phyloP scores from a whole-genome alignment of 2,888 invertebrate species.

The Yponomeuta sedellus region DNA sequence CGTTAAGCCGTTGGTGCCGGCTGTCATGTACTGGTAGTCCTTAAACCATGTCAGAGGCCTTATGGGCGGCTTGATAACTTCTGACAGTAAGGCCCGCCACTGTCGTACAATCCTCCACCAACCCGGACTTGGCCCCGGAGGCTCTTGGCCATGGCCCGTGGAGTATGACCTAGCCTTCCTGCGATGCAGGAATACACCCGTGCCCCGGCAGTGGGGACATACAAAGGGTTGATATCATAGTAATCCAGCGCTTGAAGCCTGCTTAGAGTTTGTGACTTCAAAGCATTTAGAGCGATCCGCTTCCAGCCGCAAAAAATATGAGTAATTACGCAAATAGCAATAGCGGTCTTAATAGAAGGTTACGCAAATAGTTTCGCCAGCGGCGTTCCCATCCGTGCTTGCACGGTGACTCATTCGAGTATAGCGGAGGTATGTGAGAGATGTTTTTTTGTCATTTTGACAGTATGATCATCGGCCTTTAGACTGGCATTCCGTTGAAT shows the following conservation, averaged over 20 bases:
- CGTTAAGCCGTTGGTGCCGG: too few species aligned
- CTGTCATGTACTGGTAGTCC: too few species aligned
- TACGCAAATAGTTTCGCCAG: conserved; percentile 10
- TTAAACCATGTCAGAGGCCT: too few species aligned
- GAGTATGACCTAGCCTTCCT: too few species aligned
- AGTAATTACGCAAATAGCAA: conserved; percentile 30
- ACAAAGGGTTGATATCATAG: too few species aligned
- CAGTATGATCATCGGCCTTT: neutral
- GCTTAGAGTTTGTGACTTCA: neutral
- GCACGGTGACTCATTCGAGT: neutral
- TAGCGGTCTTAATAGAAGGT: conserved; percentile 18
- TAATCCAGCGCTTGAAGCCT: neutral
- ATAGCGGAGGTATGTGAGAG: neutral
- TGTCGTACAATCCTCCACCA: too few species aligned
- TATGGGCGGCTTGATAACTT: too few species aligned
- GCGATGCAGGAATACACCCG: too few species aligned
- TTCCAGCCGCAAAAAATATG: conserved; percentile 23
- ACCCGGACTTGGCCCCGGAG: too few species aligned
- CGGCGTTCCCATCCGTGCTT: neutral
- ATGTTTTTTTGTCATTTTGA: neutral
- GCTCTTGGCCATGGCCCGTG: too few species aligned
- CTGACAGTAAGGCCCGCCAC: too few species aligned
- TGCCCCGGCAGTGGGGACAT: too few species aligned
- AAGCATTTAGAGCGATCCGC: neutral
- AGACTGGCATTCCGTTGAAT: neutral